Conservation (phyloP, 2,113 vertebrate genomes). For the Mormoops blainvillei region DNA sequence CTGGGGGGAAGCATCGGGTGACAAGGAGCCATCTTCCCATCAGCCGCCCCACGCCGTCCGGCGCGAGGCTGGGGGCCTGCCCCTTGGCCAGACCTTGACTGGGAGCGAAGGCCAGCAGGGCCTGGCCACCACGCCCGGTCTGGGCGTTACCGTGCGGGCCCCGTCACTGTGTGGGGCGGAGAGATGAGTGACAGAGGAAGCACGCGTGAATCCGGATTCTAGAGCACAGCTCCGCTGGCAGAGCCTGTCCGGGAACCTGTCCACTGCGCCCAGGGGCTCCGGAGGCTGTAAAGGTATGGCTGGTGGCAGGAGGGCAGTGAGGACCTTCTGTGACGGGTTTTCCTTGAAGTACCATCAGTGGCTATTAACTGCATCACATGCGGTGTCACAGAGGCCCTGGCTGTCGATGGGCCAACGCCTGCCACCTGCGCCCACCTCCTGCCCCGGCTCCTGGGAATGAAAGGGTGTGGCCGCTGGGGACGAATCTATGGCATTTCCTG, state of each 20-base stretch:
- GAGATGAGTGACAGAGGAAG: background rate
- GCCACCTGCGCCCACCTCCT: rapidly evolving
- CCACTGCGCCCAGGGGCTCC: no score
- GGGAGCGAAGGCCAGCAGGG: rapidly evolving
- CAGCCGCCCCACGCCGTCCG: rapidly evolving
- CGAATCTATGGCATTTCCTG: background rate
- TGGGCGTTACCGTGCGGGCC: background rate
- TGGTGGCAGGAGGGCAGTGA: no score
- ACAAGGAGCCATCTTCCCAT: background rate
- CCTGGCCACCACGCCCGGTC: background rate
- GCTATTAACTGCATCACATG: rapidly evolving
- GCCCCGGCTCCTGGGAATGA: background rate
- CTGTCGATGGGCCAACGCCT: background rate
- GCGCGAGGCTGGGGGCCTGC: rapidly evolving
- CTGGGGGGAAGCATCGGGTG: background rate
- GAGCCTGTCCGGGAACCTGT: no score
- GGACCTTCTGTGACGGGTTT: no score
- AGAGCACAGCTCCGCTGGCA: no score
- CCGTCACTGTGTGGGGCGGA: background rate
- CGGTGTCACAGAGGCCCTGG: background rate
- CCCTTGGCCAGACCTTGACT: background rate
- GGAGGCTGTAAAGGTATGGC: no score
- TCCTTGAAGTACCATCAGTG: rapidly evolving
- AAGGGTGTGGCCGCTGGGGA: no score
- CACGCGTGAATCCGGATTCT: no score